Evolutionary conservation across 2,888 invertebrate genomes (phyloP).

Genomic region (Eurytoma californica): DNA sequence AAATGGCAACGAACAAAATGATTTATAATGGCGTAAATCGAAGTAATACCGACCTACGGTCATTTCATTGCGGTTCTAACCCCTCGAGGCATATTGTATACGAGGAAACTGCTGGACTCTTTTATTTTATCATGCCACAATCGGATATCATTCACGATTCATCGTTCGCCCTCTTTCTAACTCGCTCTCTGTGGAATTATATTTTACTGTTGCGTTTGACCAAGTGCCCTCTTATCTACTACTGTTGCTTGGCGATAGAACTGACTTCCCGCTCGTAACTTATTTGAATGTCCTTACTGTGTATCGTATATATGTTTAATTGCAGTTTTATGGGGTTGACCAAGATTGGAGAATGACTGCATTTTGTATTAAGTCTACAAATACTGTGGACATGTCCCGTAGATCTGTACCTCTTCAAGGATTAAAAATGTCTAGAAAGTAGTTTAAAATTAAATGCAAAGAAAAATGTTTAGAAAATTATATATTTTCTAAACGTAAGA

Average conservation of each 20-base stretch:
- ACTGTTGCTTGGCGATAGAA: slow-evolving; percentile 16
- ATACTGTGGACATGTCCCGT: no score
- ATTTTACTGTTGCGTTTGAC: background rate
- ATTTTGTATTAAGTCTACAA: no score
- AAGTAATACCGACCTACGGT: slow-evolving; percentile 64
- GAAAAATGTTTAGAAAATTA: no score
- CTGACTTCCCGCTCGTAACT: background rate
- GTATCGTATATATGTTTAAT: background rate
- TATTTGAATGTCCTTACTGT: background rate
- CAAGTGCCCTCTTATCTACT: slow-evolving; percentile 13
- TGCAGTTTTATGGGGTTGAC: background rate
- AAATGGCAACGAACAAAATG: slow-evolving; percentile 66
- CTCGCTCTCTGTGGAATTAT: background rate
- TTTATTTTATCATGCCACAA: slow-evolving; percentile 18
- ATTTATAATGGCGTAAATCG: slow-evolving; percentile 72
- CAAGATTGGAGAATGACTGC: background rate
- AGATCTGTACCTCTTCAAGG: no score
- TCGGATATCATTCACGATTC: slow-evolving; percentile 33
- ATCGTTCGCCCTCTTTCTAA: background rate
- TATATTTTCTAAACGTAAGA: no score
- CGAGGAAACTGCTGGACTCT: background rate
- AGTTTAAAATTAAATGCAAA: no score
- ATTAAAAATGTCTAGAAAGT: no score
- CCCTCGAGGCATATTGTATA: slow-evolving; percentile 51
- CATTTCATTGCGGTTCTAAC: slow-evolving; percentile 66